Percentiles rank a stretch among this genome's conserved stretches.
These are phyloP conservation scores for Montipora sp. DNA, from an alignment of 64 coral and sea anemone species.

Conservation along the genomic window DNA sequence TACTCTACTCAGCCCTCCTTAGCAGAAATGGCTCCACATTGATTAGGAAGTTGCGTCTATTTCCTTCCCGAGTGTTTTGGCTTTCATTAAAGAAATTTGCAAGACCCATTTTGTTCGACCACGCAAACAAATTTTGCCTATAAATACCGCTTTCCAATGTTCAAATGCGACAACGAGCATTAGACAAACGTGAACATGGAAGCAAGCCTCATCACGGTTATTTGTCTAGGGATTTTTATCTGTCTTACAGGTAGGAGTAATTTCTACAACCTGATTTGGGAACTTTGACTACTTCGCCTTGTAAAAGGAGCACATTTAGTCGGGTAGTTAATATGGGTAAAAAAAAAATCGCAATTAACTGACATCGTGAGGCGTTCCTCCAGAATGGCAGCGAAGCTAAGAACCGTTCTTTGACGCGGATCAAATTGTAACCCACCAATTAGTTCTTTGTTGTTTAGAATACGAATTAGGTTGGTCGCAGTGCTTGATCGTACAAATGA, in stretches of 20 bases:
- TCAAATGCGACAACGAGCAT: background rate
- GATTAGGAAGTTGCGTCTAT: slow-evolving; percentile 21
- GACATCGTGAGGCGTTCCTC: no score
- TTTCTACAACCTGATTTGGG: background rate
- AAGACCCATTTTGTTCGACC: background rate
- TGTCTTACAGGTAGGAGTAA: slow-evolving; percentile 25
- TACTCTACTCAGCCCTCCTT: background rate
- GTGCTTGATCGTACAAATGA: no score
- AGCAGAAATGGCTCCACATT: slow-evolving; percentile 11
- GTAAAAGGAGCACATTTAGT: no score
- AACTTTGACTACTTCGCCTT: no score
- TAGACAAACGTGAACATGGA: background rate
- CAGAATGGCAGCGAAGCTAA: no score
- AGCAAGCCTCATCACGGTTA: background rate
- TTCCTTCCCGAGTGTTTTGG: slow-evolving; percentile 21
- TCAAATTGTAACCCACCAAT: no score
- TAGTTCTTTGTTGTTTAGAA: no score
- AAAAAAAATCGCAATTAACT: no score
- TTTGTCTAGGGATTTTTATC: slow-evolving; percentile 6
- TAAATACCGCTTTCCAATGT: background rate
- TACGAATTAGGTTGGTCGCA: no score
- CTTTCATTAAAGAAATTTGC: background rate
- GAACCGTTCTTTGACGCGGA: no score
- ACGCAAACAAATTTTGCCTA: slow-evolving; percentile 4
- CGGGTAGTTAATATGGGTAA: no score